These are phyloP conservation scores for Bruchidius siliquastri DNA, from an alignment of 2,888 invertebrate genomes.

Conservation along the genomic window DNA sequence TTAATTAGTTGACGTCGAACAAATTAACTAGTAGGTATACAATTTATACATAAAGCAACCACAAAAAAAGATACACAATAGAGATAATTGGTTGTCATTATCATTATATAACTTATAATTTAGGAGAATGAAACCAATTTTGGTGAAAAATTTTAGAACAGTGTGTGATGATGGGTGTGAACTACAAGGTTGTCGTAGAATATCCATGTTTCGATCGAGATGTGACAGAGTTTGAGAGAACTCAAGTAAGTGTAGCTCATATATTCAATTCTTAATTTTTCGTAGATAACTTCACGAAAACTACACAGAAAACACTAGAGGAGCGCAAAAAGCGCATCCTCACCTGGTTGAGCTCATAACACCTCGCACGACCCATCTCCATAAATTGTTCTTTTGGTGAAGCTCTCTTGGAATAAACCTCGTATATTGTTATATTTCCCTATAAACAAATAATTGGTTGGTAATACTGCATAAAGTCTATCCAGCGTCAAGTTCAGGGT, in stretches of 20 bases:
- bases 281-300: too few species aligned
- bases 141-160: background rate
- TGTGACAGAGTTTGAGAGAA: background rate
- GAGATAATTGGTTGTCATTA: background rate
- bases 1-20: background rate
- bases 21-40: background rate
- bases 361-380: too few species aligned
- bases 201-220: background rate
- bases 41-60: background rate
- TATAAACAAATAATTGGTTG: too few species aligned
- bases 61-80: background rate
- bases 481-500: too few species aligned
- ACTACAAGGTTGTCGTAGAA: background rate
- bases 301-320: too few species aligned
- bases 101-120: background rate
- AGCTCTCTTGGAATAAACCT: too few species aligned
- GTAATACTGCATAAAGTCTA: too few species aligned
- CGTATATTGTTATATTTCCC: too few species aligned
- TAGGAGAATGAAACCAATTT: background rate
- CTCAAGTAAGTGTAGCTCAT: background rate
- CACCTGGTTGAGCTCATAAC: too few species aligned
- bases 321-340: too few species aligned
- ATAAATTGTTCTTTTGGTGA: too few species aligned
- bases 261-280: too few species aligned
- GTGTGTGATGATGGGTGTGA: background rate